Evolutionary conservation across 2,797 vertebrate genomes (phyloP).

Genomic region (Chaenodraco wilsoni): DNA sequence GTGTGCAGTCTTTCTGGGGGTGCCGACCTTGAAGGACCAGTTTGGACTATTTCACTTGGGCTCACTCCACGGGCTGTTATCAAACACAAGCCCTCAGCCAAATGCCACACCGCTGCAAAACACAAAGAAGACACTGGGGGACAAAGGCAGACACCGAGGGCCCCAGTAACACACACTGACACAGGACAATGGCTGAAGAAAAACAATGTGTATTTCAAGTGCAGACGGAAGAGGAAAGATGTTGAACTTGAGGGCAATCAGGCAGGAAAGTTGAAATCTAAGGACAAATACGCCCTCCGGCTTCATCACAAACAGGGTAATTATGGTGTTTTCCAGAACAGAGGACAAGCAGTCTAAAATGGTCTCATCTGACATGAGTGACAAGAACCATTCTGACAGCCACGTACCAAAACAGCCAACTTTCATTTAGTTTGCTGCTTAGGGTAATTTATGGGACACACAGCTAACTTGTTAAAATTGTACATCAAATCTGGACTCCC

Average conservation of each 20-base stretch:
- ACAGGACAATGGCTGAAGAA: conserved; percentile 79
- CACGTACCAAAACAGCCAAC: conserved; percentile 72
- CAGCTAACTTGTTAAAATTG: conserved; percentile 75
- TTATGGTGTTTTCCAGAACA: conserved; percentile 79
- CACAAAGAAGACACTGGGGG: conserved; percentile 71
- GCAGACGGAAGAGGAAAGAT: conserved; percentile 80
- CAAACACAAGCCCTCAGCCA: conserved; percentile 76
- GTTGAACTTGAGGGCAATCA: conserved; percentile 79
- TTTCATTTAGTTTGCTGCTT: conserved; percentile 76
- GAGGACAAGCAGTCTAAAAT: conserved; percentile 74
- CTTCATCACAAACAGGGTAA: conserved; percentile 81
- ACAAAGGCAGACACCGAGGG: conserved; percentile 61
- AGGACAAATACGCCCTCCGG: conserved; percentile 77
- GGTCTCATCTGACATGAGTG: conserved; percentile 75
- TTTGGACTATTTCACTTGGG: conserved; percentile 77
- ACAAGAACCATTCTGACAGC: conserved; percentile 75
- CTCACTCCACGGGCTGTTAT: conserved; percentile 72
- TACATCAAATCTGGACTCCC: conserved; percentile 73
- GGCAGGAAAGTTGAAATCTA: conserved; percentile 76
- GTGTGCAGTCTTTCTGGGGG: conserved; percentile 80
- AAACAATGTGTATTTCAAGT: conserved; percentile 81
- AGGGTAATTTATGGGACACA: conserved; percentile 66
- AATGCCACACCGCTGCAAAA: conserved; percentile 70
- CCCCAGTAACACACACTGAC: conserved; percentile 35
- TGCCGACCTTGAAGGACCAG: conserved; percentile 88